phyloP scores from a whole-genome alignment of 2,113 vertebrate species.

The Plectropomus leopardus region DNA sequence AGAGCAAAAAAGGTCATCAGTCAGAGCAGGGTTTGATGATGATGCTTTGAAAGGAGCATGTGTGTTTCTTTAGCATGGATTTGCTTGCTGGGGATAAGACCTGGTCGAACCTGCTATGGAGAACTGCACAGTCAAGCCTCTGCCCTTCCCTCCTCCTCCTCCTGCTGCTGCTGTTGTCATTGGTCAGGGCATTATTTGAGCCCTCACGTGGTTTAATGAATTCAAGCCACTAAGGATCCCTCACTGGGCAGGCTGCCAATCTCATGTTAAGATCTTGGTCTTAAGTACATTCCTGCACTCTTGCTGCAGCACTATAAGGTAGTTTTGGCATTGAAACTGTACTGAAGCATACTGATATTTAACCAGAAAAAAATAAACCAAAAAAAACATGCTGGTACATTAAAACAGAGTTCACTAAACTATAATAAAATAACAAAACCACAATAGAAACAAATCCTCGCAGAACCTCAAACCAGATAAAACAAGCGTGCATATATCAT shows the following conservation, averaged over 20 bases:
- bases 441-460: neutral
- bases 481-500: neutral
- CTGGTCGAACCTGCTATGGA: slow-evolving; percentile 27
- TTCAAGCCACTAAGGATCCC: slow-evolving; percentile 69
- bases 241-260: slow-evolving; percentile 61
- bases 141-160: slow-evolving; percentile 48
- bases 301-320: slow-evolving; percentile 40
- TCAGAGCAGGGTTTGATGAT: neutral
- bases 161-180: slow-evolving; percentile 48
- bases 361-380: no score
- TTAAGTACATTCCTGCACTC: slow-evolving; percentile 73
- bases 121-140: slow-evolving; percentile 54
- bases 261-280: slow-evolving; percentile 67
- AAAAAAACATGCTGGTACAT: neutral
- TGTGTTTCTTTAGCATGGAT: slow-evolving; percentile 3
- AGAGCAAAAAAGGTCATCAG: neutral
- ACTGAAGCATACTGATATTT: neutral
- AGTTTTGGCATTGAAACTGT: slow-evolving; percentile 12
- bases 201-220: slow-evolving; percentile 66
- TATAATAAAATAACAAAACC: neutral
- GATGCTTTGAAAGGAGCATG: neutral
- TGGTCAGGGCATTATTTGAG: slow-evolving; percentile 60
- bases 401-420: neutral
- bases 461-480: neutral
- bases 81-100: slow-evolving; percentile 26